Conservation (phyloP, 2,888 invertebrate species). For the Digitonthophagus gazella region DNA sequence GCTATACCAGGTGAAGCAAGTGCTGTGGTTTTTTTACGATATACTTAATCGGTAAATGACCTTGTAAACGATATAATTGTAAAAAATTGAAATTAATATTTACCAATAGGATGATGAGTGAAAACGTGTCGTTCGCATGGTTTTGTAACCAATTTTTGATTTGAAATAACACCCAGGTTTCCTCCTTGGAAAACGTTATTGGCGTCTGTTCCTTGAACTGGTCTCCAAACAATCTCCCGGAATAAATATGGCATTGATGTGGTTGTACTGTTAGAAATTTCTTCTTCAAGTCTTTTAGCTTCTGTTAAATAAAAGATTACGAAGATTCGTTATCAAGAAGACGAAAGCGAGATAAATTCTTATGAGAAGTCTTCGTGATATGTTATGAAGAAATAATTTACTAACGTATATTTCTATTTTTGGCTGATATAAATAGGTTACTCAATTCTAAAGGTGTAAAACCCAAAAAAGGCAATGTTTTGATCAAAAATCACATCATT, state of each 20-base stretch:
- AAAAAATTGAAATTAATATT: neutral
- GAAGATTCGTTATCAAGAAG: no score
- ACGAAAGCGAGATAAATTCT: no score
- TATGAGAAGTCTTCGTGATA: no score
- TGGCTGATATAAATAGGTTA: no score
- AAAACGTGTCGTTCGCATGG: neutral
- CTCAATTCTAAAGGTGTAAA: no score
- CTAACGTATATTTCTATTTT: no score
- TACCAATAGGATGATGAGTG: neutral
- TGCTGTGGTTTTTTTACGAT: neutral
- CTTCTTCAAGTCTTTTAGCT: neutral
- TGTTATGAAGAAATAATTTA: no score
- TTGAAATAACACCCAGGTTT: conserved; percentile 4
- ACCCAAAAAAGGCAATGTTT: no score
- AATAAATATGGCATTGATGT: neutral
- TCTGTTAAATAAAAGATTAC: no score
- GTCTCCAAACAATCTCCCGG: neutral
- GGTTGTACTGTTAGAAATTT: neutral
- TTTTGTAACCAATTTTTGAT: conserved; percentile 1
- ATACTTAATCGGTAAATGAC: neutral
- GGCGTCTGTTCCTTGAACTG: conserved; percentile 1
- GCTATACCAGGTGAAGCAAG: neutral
- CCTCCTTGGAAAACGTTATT: neutral
- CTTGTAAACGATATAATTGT: neutral
- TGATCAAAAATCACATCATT: no score